These are phyloP conservation scores for Anodontia alba DNA, from an alignment of 2,888 invertebrate genomes.

Conservation along the genomic window DNA sequence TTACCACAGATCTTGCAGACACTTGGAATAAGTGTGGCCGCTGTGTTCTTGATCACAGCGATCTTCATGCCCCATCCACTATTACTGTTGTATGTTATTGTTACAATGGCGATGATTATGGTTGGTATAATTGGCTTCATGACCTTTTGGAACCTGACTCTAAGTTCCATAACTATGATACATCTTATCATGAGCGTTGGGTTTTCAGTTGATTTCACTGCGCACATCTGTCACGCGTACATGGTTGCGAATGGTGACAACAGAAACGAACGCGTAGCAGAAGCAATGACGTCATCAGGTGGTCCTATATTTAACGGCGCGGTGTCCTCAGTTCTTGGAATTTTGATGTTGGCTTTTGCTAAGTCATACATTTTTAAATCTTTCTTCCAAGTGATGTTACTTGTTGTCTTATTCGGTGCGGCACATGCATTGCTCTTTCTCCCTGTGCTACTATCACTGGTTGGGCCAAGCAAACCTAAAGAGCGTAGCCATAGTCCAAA, in stretches of 20 bases:
- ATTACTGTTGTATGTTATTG: constrained; percentile 71
- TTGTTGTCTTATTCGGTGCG: constrained; percentile 69
- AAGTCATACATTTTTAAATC: constrained; percentile 72
- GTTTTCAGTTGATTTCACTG: constrained; percentile 78
- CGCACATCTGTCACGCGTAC: constrained; percentile 74
- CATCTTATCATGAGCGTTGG: constrained; percentile 80
- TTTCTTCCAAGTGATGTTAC: constrained; percentile 72
- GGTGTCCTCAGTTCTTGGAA: constrained; percentile 69
- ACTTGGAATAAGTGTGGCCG: constrained; percentile 74
- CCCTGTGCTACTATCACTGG: constrained; percentile 66
- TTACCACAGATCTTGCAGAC: constrained; percentile 76
- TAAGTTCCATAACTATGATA: constrained; percentile 80
- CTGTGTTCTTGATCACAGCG: constrained; percentile 75
- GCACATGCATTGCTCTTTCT: constrained; percentile 70
- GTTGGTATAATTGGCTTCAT: constrained; percentile 79
- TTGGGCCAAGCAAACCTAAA: constrained; percentile 12
- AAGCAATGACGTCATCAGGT: constrained; percentile 65
- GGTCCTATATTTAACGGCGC: constrained; percentile 74
- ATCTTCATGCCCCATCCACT: constrained; percentile 79
- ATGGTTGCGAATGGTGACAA: constrained; percentile 49
- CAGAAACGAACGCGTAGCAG: constrained; percentile 45
- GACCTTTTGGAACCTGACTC: constrained; percentile 72
- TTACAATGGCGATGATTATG: constrained; percentile 76
- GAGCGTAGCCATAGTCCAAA: too few species aligned
- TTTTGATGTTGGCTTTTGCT: constrained; percentile 65